Evolutionary conservation across 2,797 vertebrate species (phyloP).

Genomic region (Eurystomus glaucurus): DNA sequence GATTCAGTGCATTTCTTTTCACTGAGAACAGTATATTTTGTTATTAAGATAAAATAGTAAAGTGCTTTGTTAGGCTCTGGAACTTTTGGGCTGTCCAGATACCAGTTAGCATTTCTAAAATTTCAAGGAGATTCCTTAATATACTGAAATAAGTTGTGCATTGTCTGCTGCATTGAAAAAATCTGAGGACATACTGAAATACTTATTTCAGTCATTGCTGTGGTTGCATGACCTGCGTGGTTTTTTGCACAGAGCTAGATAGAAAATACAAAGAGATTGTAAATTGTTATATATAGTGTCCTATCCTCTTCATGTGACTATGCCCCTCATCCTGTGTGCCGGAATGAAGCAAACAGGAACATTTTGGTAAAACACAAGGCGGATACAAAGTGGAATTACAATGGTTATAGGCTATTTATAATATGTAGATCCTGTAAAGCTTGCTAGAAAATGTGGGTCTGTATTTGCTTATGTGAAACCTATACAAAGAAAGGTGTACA

Average conservation of each 20-base stretch:
- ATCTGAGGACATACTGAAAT: background rate
- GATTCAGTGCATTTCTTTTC: background rate
- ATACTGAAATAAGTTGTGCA: background rate
- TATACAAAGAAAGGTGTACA: background rate
- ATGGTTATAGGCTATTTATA: background rate
- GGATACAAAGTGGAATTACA: background rate
- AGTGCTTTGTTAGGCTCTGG: background rate
- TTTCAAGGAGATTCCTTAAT: background rate
- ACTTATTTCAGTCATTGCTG: background rate
- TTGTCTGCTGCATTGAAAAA: background rate
- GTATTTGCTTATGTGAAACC: background rate
- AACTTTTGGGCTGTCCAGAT: background rate
- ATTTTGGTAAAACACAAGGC: background rate
- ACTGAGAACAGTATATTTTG: background rate
- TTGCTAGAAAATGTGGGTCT: background rate
- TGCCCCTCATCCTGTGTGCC: background rate
- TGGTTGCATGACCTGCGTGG: background rate
- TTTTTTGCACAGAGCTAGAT: background rate
- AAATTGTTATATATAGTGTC: background rate
- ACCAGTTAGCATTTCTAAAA: background rate
- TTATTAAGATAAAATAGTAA: background rate
- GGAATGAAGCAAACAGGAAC: background rate
- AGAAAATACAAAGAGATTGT: background rate
- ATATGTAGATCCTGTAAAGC: background rate
- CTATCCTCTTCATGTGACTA: accelerated